Evolutionary conservation across 2,888 invertebrate genomes (phyloP).

Genomic region (Chironomus riparius): DNA sequence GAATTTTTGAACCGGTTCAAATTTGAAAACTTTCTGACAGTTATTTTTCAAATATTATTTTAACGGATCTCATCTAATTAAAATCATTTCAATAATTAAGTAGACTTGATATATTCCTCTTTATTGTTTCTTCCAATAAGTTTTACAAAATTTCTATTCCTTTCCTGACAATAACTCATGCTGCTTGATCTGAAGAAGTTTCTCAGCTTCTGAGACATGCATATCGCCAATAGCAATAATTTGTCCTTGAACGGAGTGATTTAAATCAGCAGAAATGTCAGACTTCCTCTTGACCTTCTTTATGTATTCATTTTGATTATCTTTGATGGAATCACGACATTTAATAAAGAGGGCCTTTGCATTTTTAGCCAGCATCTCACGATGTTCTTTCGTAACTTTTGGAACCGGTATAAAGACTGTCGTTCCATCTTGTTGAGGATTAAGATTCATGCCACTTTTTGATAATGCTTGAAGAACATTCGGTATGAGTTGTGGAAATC

Average conservation of each 20-base stretch:
- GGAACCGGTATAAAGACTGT: conserved; percentile 81
- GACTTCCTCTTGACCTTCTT: conserved; percentile 63
- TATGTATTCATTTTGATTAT: conserved; percentile 61
- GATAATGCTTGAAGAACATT: conserved; percentile 64
- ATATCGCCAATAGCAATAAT: conserved; percentile 58
- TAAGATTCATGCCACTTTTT: conserved; percentile 80
- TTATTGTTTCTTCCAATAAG: too few species aligned
- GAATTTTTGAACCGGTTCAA: too few species aligned
- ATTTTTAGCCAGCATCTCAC: conserved; percentile 79
- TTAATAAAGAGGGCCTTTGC: conserved; percentile 74
- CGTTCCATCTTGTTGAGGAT: conserved; percentile 91
- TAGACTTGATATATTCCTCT: too few species aligned
- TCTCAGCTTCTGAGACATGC: conserved; percentile 55
- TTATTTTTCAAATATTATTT: too few species aligned
- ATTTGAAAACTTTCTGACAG: background rate
- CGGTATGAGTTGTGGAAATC: conserved; percentile 79
- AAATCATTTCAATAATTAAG: too few species aligned
- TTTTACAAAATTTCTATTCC: conserved; percentile 18
- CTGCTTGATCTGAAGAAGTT: conserved; percentile 58
- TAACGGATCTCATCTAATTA: too few species aligned
- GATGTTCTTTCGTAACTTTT: conserved; percentile 87
- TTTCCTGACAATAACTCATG: conserved; percentile 61
- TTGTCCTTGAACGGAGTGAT: conserved; percentile 58
- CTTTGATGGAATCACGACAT: conserved; percentile 65
- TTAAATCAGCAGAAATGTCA: conserved; percentile 60